A percentile compares a stretch with the other conserved stretches of the same genome.
phyloP scores from a whole-genome alignment of 2,113 vertebrate genomes.

The Nymphicus hollandicus region DNA sequence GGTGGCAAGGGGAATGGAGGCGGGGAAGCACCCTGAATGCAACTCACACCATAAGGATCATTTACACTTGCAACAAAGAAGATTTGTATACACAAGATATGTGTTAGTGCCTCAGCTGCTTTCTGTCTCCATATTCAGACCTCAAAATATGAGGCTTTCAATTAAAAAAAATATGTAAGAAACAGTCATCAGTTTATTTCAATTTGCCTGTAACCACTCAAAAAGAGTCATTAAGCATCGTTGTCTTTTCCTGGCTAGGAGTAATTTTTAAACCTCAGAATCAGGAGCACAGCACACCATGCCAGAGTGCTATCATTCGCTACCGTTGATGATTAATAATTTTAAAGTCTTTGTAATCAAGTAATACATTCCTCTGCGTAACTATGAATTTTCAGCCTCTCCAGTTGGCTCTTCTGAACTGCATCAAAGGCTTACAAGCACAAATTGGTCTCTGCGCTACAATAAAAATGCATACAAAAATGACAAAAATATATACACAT shows the following conservation, averaged over 20 bases:
- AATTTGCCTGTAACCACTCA: not conserved
- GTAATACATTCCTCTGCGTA: not conserved
- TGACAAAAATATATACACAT: not conserved
- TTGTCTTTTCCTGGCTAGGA: not conserved
- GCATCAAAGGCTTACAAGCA: not conserved
- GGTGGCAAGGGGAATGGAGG: not conserved
- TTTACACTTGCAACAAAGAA: not conserved
- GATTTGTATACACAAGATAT: rapidly evolving
- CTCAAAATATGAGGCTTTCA: not conserved
- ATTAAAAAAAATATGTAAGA: not conserved
- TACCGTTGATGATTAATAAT: not conserved
- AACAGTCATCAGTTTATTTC: not conserved
- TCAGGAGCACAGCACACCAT: not conserved
- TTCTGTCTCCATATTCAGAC: not conserved
- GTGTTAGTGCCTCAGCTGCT: not conserved
- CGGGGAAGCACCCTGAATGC: not conserved
- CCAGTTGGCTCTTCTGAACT: not conserved
- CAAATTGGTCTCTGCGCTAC: not conserved
- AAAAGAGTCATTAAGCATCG: not conserved
- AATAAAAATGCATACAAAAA: not conserved
- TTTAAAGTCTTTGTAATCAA: not conserved
- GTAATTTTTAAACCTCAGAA: not conserved
- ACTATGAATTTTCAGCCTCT: not conserved
- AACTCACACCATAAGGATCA: rapidly evolving
- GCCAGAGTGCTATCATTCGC: not conserved